Percentiles rank a stretch among this genome's conserved stretches.
phyloP scores from a whole-genome alignment of 2,888 invertebrate species.

The Andrena fulva region DNA sequence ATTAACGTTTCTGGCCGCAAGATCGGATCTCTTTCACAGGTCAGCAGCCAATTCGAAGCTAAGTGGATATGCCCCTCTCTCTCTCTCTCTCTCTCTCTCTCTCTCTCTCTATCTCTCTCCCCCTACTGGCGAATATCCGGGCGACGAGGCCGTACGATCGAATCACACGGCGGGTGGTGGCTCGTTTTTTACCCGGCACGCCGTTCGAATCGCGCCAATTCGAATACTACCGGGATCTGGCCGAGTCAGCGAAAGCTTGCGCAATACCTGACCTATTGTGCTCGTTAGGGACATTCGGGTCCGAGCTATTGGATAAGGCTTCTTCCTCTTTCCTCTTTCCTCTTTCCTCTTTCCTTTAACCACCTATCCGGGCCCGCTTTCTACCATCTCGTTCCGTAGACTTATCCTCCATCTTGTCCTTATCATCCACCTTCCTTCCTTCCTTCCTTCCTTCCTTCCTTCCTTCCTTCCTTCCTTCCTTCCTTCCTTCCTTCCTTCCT shows the following conservation, averaged over 20 bases:
- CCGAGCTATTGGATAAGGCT: conserved; percentile 68
- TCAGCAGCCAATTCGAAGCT: conserved; percentile 58
- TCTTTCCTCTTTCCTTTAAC: conserved; percentile 24
- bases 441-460: conserved; percentile 8
- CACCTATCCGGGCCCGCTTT: conserved; percentile 3
- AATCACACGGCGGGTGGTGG: conserved; percentile 43
- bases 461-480: not conserved
- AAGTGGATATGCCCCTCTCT: conserved; percentile 56
- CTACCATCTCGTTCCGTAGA: not conserved
- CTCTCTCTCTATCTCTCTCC: not conserved
- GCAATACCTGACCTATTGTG: conserved; percentile 79
- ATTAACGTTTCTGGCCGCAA: conserved; percentile 59
- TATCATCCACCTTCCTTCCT: conserved; percentile 50
- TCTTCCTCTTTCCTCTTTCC: conserved; percentile 26
- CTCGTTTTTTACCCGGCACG: conserved; percentile 56
- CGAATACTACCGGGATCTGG: conserved; percentile 57
- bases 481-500: not conserved
- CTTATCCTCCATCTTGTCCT: conserved; percentile 64
- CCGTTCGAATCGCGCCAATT: conserved; percentile 62
- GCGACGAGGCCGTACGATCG: conserved; percentile 40
- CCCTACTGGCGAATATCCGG: conserved; percentile 52
- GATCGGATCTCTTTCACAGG: conserved; percentile 62
- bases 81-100: not conserved
- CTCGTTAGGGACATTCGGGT: conserved; percentile 76
- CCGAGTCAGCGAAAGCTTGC: conserved; percentile 78